Percentiles rank a stretch among this genome's conserved stretches.
Evolutionary conservation across 1,140 invertebrate genomes (phyloP).

Genomic region (Geopemphigus sp.): DNA sequence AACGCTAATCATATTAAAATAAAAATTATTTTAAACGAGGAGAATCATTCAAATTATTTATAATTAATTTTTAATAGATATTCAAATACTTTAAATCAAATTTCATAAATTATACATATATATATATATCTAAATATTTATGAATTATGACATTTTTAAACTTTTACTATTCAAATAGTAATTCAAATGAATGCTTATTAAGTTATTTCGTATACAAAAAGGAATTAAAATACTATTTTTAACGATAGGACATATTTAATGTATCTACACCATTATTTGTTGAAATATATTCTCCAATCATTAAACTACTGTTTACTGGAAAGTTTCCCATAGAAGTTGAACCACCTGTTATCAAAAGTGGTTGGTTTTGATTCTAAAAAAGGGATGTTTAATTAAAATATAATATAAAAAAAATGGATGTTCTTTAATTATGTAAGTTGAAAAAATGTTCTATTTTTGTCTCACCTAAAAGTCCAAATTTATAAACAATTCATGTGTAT

Average conservation of each 20-base stretch:
- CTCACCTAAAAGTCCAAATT: too few species aligned
- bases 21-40: too few species aligned
- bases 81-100: background rate
- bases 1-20: background rate
- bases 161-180: background rate
- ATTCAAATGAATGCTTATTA: background rate
- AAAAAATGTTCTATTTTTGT: too few species aligned
- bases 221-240: background rate
- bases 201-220: background rate
- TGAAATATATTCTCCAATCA: conserved; percentile 76
- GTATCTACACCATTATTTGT: conserved; percentile 59
- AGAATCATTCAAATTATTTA: too few species aligned
- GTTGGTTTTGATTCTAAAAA: conserved; percentile 56
- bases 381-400: conserved; percentile 11
- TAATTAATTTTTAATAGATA: too few species aligned
- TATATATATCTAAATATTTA: background rate
- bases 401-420: background rate
- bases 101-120: background rate
- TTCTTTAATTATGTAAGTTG: too few species aligned
- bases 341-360: conserved; percentile 13
- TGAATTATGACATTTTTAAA: too few species aligned
- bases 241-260: conserved; percentile 52
- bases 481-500: too few species aligned
- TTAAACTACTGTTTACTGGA: conserved; percentile 72
- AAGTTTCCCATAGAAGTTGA: conserved; percentile 55